Evolutionary conservation across 1,140 invertebrate species (phyloP).

Genomic region (Megathymus violae): DNA sequence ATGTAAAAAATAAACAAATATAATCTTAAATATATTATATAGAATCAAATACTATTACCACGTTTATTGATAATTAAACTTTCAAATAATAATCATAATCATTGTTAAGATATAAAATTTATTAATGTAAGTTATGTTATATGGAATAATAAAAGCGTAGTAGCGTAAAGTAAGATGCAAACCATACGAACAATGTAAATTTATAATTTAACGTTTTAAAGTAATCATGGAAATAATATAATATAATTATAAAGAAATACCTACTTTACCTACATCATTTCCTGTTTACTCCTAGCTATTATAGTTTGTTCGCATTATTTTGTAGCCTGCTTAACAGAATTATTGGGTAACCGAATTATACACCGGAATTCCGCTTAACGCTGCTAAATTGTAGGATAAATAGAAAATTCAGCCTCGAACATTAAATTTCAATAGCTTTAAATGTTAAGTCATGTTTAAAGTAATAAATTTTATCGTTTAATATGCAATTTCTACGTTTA

Average conservation of each 20-base stretch:
- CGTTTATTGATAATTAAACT: too few relatives aligned
- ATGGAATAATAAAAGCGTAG: too few relatives aligned
- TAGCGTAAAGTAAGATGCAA: too few relatives aligned
- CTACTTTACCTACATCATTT: neutral
- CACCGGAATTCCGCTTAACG: conserved; percentile 1
- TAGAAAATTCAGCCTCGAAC: conserved; percentile 1
- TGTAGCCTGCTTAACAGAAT: conserved; percentile 9
- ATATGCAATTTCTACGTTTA: neutral
- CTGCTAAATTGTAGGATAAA: conserved; percentile 6
- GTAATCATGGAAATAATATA: too few relatives aligned
- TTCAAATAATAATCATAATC: too few relatives aligned
- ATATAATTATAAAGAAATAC: neutral
- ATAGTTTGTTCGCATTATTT: neutral
- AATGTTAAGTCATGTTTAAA: neutral
- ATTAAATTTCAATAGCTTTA: neutral
- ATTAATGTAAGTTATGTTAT: too few relatives aligned
- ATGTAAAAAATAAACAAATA: too few relatives aligned
- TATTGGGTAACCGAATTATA: conserved; percentile 9
- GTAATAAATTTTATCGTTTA: neutral
- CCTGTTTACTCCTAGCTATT: neutral
- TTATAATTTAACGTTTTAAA: too few relatives aligned
- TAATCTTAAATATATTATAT: too few relatives aligned
- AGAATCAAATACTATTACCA: too few relatives aligned
- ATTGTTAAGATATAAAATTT: too few relatives aligned
- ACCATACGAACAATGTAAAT: too few relatives aligned